Evolutionary conservation across 2,888 invertebrate genomes (phyloP).

Genomic region (Aporophyla lueneburgensis): DNA sequence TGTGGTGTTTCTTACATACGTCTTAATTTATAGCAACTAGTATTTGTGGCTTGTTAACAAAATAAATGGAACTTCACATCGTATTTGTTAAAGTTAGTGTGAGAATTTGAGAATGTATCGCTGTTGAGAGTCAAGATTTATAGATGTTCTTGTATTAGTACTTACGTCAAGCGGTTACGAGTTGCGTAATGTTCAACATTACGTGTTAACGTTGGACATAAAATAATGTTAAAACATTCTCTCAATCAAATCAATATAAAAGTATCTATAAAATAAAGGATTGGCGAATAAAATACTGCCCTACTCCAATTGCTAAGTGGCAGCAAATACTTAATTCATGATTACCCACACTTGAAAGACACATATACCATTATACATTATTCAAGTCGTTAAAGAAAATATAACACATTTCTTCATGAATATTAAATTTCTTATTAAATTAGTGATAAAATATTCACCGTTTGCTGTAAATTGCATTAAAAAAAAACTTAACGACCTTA

Average conservation of each 20-base stretch:
- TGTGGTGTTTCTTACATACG: conserved; percentile 53
- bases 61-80: conserved; percentile 63
- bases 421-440: conserved; percentile 3
- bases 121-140: conserved; percentile 71
- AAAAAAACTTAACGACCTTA: conserved; percentile 6
- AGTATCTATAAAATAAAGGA: conserved; percentile 6
- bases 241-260: conserved; percentile 36
- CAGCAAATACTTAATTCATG: not conserved
- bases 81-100: conserved; percentile 63
- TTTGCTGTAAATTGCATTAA: not conserved
- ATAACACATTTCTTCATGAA: not conserved
- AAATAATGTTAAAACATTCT: conserved; percentile 35
- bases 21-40: conserved; percentile 58
- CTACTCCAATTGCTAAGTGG: not conserved
- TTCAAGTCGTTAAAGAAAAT: conserved; percentile 11
- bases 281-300: not conserved
- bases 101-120: conserved; percentile 66
- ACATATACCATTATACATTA: not conserved
- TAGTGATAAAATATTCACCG: conserved; percentile 2
- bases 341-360: not conserved
- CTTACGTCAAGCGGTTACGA: conserved; percentile 64
- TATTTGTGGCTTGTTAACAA: conserved; percentile 57
- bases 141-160: conserved; percentile 67
- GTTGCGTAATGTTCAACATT: conserved; percentile 59
- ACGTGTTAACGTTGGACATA: conserved; percentile 52